A percentile compares a stretch with the other conserved stretches of the same genome.
phyloP scores from a whole-genome alignment of 2,113 vertebrate species.

The Gobiocypris rarus region DNA sequence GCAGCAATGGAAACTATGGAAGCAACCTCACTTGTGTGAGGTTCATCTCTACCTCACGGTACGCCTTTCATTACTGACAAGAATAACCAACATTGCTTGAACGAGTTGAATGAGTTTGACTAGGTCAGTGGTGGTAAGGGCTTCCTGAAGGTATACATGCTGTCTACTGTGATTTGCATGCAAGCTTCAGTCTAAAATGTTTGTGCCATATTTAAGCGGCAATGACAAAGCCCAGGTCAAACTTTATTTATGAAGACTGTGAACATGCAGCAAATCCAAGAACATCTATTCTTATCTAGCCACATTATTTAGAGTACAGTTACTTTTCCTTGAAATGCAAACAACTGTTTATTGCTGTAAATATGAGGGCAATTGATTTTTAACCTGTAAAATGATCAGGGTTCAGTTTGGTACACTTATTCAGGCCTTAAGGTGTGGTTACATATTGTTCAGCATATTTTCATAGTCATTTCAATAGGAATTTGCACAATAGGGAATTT shows the following conservation, averaged over 20 bases:
- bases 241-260: conserved; percentile 18
- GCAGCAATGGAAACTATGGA: conserved; percentile 45
- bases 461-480: background rate
- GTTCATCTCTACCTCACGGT: conserved; percentile 26
- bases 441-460: background rate
- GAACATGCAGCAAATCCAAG: conserved; percentile 10
- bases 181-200: background rate
- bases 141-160: conserved; percentile 25
- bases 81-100: conserved; percentile 49
- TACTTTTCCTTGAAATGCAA: background rate
- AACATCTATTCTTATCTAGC: conserved; percentile 24
- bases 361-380: background rate
- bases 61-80: conserved; percentile 4
- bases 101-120: conserved; percentile 46
- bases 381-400: background rate
- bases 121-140: conserved; percentile 32
- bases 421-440: background rate
- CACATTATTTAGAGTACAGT: background rate
- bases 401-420: background rate
- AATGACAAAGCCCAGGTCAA: conserved; percentile 14
- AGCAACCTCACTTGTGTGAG: conserved; percentile 28
- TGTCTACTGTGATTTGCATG: conserved; percentile 17
- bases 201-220: conserved; percentile 6
- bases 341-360: background rate
- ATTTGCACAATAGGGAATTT: background rate